Evolutionary conservation across 2,113 vertebrate genomes (phyloP).

Genomic region (Platichthys stellatus): DNA sequence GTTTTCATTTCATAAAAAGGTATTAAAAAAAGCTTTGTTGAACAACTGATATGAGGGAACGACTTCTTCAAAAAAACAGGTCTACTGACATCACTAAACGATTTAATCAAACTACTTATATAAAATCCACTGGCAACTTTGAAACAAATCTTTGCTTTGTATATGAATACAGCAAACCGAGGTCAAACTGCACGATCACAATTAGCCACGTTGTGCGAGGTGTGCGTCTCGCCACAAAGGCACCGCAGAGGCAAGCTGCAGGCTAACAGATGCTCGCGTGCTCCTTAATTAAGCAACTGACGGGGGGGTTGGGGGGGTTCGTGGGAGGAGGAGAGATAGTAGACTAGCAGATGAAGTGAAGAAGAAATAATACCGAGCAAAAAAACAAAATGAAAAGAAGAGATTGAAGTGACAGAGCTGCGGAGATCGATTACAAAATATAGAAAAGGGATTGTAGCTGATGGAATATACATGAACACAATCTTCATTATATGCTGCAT

Average conservation of each 20-base stretch:
- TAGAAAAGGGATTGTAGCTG: not conserved
- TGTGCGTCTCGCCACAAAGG: conserved; percentile 42
- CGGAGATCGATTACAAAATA: not conserved
- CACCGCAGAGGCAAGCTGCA: conserved; percentile 55
- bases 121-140: not conserved
- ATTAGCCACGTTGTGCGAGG: conserved; percentile 49
- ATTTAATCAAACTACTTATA: not conserved
- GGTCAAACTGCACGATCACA: conserved; percentile 48
- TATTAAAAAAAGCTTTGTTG: too few relatives aligned
- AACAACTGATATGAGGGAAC: too few relatives aligned
- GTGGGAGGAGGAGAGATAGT: not conserved
- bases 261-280: conserved; percentile 74
- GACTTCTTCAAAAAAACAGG: not conserved
- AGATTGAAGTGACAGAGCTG: not conserved
- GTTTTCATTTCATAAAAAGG: conserved; percentile 30
- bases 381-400: not conserved
- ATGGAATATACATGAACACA: not conserved
- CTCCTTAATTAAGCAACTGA: conserved; percentile 75
- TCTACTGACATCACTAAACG: not conserved
- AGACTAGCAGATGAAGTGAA: not conserved
- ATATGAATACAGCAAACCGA: conserved; percentile 8
- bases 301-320: not conserved
- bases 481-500: too few relatives aligned
- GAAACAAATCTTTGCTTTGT: conserved; percentile 22
- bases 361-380: conserved; percentile 5